phyloP scores from a whole-genome alignment of 2,888 invertebrate species.

The Phasia obesa region DNA sequence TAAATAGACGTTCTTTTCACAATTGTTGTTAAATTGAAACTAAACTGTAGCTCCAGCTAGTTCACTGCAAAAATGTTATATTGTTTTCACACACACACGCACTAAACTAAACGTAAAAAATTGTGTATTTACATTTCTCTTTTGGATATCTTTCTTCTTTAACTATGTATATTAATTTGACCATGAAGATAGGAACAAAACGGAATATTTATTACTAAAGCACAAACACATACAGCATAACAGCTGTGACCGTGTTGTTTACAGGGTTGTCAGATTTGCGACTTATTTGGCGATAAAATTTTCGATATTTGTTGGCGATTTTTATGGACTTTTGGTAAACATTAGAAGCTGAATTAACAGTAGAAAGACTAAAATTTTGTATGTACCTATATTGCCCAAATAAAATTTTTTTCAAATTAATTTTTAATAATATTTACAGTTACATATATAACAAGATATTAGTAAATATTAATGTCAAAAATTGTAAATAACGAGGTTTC shows the following conservation, averaged over 20 bases:
- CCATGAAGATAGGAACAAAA: slow-evolving; percentile 58
- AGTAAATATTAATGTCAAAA: no score
- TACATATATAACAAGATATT: no score
- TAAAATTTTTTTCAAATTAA: no score
- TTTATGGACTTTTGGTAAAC: no score
- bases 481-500: no score
- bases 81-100: slow-evolving; percentile 43
- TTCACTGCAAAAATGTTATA: slow-evolving; percentile 37
- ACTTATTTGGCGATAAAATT: no score
- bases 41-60: slow-evolving; percentile 70
- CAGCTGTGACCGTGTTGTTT: slow-evolving; percentile 35
- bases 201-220: slow-evolving; percentile 2
- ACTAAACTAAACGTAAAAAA: slow-evolving; percentile 19
- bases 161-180: slow-evolving; percentile 51
- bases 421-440: no score
- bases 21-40: slow-evolving; percentile 72
- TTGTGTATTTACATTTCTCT: slow-evolving; percentile 21
- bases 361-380: no score
- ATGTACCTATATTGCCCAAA: no score
- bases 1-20: slow-evolving; percentile 61
- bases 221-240: neutral
- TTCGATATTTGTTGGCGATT: no score
- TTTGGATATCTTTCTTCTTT: slow-evolving; percentile 48
- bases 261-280: no score
- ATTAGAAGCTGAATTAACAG: no score